Percentiles rank a stretch among this genome's conserved stretches.
Conservation (phyloP, 2,888 invertebrate genomes). For the Drosophila rellima region DNA sequence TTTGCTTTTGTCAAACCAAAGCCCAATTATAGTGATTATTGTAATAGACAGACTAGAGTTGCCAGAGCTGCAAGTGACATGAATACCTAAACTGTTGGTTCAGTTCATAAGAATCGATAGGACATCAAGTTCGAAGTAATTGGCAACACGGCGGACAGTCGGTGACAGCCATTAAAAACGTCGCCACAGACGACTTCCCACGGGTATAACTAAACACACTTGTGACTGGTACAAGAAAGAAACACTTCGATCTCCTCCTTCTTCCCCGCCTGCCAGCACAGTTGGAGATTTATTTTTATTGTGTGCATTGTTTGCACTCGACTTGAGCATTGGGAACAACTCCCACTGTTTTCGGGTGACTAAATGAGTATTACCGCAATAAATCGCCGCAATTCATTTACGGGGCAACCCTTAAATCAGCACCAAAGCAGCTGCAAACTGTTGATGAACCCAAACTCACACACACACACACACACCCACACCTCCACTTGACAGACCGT, state of each 20-base stretch:
- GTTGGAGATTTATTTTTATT: constrained; percentile 78
- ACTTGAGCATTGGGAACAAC: constrained; percentile 51
- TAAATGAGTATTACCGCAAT: constrained; percentile 83
- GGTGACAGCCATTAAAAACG: constrained; percentile 56
- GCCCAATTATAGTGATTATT: constrained; percentile 82
- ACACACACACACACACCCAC: constrained; percentile 20
- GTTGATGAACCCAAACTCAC: constrained; percentile 65
- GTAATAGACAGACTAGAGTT: constrained; percentile 43
- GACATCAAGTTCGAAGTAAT: constrained; percentile 49
- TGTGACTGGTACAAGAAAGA: constrained; percentile 34
- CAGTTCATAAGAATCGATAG: constrained; percentile 48
- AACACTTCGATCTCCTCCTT: constrained; percentile 9
- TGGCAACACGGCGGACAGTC: constrained; percentile 47
- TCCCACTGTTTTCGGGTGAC: constrained; percentile 54
- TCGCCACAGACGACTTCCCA: constrained; percentile 68
- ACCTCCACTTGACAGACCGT: constrained; percentile 63
- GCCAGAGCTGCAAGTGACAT: constrained; percentile 68
- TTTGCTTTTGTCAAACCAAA: constrained; percentile 57
- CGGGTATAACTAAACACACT: constrained; percentile 76
- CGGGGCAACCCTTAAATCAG: constrained; percentile 78
- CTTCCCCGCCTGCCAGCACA: constrained; percentile 10
- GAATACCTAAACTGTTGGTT: constrained; percentile 63
- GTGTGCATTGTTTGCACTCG: constrained; percentile 78
- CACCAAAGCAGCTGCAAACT: constrained; percentile 66
- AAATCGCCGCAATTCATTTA: constrained; percentile 83